Conservation (phyloP, 2,888 invertebrate genomes). For the Pycnomerus fuliginosus region DNA sequence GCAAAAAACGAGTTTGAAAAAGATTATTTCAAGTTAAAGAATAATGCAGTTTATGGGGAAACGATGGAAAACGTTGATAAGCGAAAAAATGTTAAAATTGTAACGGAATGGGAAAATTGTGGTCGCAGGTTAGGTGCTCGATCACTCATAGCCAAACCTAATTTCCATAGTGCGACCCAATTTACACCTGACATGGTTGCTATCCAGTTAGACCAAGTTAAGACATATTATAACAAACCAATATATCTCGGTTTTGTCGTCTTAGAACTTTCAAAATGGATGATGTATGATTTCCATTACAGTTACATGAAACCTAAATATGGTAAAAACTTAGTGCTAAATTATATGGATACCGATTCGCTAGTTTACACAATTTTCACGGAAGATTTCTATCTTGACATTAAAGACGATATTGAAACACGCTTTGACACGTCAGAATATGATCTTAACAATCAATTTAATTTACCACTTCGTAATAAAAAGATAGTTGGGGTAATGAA, state of each 20-base stretch:
- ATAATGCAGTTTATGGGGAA: constrained; percentile 8
- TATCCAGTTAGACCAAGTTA: not conserved
- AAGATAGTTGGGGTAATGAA: constrained; percentile 11
- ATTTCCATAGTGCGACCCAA: constrained; percentile 8
- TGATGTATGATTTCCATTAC: constrained; percentile 4
- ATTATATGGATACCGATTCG: constrained; percentile 6
- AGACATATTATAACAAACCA: constrained; percentile 1
- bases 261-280: constrained; percentile 3
- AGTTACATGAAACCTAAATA: constrained; percentile 6
- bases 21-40: constrained; percentile 3
- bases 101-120: constrained; percentile 3
- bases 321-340: constrained; percentile 1
- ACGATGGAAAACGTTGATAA: constrained; percentile 14
- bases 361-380: constrained; percentile 3
- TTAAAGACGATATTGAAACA: not conserved
- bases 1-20: constrained; percentile 9
- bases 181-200: constrained; percentile 3
- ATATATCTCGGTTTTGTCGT: constrained; percentile 1
- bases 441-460: not conserved
- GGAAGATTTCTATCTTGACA: constrained; percentile 6
- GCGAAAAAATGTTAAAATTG: constrained; percentile 3
- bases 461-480: constrained; percentile 4
- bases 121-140: not conserved
- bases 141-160: constrained; percentile 3
- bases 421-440: constrained; percentile 7